A percentile compares a stretch with the other conserved stretches of the same genome.
phyloP scores from a whole-genome alignment of 2,797 vertebrate species.

The Acanthis flammea region DNA sequence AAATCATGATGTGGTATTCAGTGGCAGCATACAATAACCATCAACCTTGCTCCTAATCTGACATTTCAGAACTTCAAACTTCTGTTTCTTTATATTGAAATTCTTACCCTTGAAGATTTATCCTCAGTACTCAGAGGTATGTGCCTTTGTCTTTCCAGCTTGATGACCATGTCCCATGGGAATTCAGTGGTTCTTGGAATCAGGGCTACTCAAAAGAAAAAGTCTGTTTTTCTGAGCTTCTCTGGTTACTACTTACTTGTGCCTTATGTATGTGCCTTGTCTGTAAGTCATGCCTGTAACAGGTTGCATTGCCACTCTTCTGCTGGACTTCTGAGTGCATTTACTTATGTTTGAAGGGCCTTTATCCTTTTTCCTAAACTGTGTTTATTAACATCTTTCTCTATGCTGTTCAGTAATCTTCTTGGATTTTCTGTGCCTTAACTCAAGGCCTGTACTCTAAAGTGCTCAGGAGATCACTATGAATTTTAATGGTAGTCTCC shows the following conservation, averaged over 20 bases:
- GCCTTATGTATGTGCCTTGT: not conserved
- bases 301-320: not conserved
- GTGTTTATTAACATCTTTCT: not conserved
- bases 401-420: not conserved
- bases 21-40: not conserved
- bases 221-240: not conserved
- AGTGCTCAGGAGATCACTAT: not conserved
- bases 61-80: not conserved
- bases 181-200: not conserved
- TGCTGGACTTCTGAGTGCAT: not conserved
- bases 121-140: not conserved
- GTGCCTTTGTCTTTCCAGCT: not conserved
- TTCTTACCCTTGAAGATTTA: not conserved
- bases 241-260: not conserved
- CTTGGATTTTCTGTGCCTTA: not conserved
- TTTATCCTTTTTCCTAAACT: not conserved
- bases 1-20: not conserved
- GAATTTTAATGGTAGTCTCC: not conserved
- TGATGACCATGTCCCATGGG: not conserved
- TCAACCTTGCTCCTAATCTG: not conserved
- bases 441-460: rapidly evolving
- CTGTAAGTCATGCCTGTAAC: not conserved
- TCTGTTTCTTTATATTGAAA: not conserved
- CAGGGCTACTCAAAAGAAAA: not conserved
- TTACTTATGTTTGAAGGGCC: not conserved